Evolutionary conservation across 1,140 invertebrate genomes (phyloP).

Genomic region (Halesus radiatus): DNA sequence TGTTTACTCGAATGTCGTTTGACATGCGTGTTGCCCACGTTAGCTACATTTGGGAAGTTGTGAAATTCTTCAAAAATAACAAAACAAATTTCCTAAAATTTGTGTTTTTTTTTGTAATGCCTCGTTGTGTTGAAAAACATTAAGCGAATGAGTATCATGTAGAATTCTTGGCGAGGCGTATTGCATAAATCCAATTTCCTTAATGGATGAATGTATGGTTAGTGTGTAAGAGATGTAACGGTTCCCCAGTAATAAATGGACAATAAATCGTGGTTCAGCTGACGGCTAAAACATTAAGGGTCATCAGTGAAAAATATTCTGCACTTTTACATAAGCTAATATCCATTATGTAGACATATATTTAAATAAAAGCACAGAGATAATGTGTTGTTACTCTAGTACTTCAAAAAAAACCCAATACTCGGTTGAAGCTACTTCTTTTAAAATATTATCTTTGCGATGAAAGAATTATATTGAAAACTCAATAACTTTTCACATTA

Average conservation of each 20-base stretch:
- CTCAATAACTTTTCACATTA: no score
- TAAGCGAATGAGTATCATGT: no score
- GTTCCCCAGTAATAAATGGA: constrained; percentile 41
- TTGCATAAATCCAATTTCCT: constrained; percentile 48
- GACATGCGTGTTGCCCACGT: no score
- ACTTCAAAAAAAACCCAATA: no score
- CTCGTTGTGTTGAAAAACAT: not conserved
- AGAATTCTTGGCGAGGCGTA: not conserved
- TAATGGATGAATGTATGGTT: constrained; percentile 46
- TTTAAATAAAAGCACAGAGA: no score
- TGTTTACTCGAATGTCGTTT: not conserved
- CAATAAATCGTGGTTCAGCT: constrained; percentile 44
- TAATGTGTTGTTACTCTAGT: no score
- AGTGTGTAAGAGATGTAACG: constrained; percentile 30
- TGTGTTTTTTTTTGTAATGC: not conserved
- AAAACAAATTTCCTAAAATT: not conserved
- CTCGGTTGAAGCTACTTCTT: no score
- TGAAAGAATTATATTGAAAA: no score
- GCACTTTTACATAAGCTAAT: constrained; percentile 13
- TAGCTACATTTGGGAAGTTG: no score
- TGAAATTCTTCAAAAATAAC: no score
- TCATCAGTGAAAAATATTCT: constrained; percentile 31
- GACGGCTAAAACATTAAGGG: constrained; percentile 30
- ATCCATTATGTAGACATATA: not conserved
- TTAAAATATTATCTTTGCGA: no score